Evolutionary conservation across 2,797 vertebrate genomes (phyloP).

Genomic region (Gymnoscopelus microlampas): DNA sequence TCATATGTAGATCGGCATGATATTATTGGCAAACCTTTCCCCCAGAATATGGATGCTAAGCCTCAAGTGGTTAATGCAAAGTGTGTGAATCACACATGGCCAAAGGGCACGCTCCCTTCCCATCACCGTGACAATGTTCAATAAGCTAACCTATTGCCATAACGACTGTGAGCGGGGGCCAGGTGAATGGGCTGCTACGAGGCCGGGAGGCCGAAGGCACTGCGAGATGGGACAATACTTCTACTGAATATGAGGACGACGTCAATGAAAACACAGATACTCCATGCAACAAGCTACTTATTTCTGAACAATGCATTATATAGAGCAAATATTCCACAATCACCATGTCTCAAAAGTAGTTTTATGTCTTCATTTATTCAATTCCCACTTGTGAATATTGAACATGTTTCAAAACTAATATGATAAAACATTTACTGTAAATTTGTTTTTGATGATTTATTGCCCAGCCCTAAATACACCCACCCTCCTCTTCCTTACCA

Average conservation of each 20-base stretch:
- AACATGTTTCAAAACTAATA: too few relatives aligned
- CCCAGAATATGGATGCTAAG: too few relatives aligned
- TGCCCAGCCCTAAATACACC: too few relatives aligned
- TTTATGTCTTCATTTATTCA: too few relatives aligned
- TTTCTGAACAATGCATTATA: slow-evolving; percentile 48
- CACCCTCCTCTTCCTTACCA: too few relatives aligned
- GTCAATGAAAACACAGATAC: not conserved
- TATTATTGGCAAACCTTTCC: too few relatives aligned
- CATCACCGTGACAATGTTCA: slow-evolving; percentile 15
- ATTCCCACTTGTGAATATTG: too few relatives aligned
- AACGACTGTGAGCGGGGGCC: slow-evolving; percentile 1
- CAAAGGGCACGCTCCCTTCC: slow-evolving; percentile 1
- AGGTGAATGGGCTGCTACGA: slow-evolving; percentile 22
- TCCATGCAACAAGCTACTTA: slow-evolving; percentile 40
- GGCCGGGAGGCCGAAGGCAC: slow-evolving; percentile 1
- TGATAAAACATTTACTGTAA: too few relatives aligned
- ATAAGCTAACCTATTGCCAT: slow-evolving; percentile 21
- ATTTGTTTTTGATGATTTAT: too few relatives aligned
- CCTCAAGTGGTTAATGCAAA: too few relatives aligned
- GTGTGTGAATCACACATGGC: slow-evolving; percentile 8
- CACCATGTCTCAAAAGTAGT: too few relatives aligned
- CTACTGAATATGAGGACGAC: not conserved
- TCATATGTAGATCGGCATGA: too few relatives aligned
- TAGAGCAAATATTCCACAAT: slow-evolving; percentile 11
- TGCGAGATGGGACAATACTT: slow-evolving; percentile 23